Evolutionary conservation across 2,888 invertebrate species (phyloP), one percentile per base, ranked within the genome.

Genomic region (Drosophila suboccidentalis): DNA sequence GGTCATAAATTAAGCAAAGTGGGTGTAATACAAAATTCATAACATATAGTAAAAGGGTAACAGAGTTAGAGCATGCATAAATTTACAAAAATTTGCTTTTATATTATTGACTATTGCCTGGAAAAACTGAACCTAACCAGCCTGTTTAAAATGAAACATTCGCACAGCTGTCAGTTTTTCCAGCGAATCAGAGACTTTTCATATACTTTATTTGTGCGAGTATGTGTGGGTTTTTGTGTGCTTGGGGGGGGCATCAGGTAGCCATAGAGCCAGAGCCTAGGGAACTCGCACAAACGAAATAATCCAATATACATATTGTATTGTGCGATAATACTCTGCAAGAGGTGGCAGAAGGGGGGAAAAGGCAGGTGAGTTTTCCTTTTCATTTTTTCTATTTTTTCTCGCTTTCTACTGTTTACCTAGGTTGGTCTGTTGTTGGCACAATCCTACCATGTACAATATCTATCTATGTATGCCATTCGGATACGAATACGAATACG

Each of bases 271-370:
- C 39, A 15, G 39, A 51, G 75, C 64, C 61, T 50, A 53, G 66
- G 63, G 62, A 76, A 39, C 87, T 62, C 50, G 39, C 76, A 73
- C 81, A 87, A 89, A 85, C 84, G 76, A 78, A 87, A 89, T 89
- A 86, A 86, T 86, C 89, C 88, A 86, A 87, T 89, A 80, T 89
- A 81, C 87, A 87, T 89, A 82, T 89, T 86, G 86, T 82, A 87
- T 89, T 87, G 82, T 89, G 86, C 88, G 82, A 87, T 87, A 89
- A 87, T 87, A 80, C 63, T 60, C 53, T 51, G 64, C 71, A 57
- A 9, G 36, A 57, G 36, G 8, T 50, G 51, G 59, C 34, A 36
- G 57, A 29, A 41, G n/a, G 41, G 44, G 39, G 51, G 50, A 57
- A 29, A 64, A 57, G 61, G 46, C 22, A 49, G 51, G 10, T n/a